Conservation (phyloP, 1,140 invertebrate genomes). For the Drosophila parvula region DNA sequence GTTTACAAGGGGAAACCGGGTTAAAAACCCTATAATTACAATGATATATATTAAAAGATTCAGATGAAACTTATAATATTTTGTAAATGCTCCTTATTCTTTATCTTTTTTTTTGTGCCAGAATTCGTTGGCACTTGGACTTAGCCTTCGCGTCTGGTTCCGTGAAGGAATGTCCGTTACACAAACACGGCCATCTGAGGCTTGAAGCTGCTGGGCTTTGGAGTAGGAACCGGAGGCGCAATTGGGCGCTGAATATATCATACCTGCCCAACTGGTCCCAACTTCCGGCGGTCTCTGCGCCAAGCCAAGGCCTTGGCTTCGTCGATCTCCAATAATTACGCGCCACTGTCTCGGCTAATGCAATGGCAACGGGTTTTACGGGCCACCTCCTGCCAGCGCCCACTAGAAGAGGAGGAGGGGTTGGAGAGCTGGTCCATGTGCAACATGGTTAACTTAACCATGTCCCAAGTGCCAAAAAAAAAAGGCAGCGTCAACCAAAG, state of each 20-base stretch:
- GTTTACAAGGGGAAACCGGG: neutral
- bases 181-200: conserved; percentile 55
- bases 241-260: conserved; percentile 33
- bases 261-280: conserved; percentile 66
- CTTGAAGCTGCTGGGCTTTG: conserved; percentile 2
- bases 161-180: conserved; percentile 58
- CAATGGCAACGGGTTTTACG: conserved; percentile 65
- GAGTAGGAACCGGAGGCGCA: conserved; percentile 15
- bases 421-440: conserved; percentile 27
- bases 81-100: neutral
- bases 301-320: conserved; percentile 62
- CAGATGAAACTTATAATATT: neutral
- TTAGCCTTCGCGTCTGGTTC: conserved; percentile 11
- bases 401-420: neutral
- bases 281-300: conserved; percentile 62
- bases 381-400: conserved; percentile 1
- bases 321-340: conserved; percentile 64
- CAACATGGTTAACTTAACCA: conserved; percentile 55
- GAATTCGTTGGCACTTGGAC: conserved; percentile 34
- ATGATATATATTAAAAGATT: neutral
- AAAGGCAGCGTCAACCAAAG: conserved; percentile 22
- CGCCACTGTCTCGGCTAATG: conserved; percentile 60
- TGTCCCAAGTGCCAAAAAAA: conserved; percentile 36
- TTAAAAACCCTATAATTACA: too few species aligned
- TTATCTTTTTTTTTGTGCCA: neutral